Base-by-base conservation (phyloP, 2,797 vertebrate species). In the Chaunax sp. region DNA sequence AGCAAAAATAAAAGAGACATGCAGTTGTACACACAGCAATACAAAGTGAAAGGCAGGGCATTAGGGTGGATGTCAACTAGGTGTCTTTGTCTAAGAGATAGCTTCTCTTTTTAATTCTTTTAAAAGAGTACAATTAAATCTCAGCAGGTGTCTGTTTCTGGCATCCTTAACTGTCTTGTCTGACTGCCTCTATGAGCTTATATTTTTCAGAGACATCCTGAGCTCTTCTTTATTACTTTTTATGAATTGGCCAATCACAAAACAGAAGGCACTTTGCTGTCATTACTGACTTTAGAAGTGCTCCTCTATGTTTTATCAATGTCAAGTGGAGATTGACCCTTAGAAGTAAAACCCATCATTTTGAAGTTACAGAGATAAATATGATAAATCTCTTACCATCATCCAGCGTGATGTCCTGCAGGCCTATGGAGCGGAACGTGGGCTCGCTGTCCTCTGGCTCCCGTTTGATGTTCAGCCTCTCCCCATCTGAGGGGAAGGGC, bases 331-430 rank as follows among this genome's bases (percentile, higher is more conserved):
- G 26, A 46, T 37, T 35, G 10, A 58, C 7, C 13, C n/a, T 12
- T 14, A 43, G 12, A 40, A 19, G 60, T 61, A 55, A 59, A 67
- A 54, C 22, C 2, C 10, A 58, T 4, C 3, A 44, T 18, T 28
- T 38, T n/a, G 13, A 20, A 18, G 7, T 35, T 45, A 53, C 8
- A 38, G 16, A 59, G 38, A 63, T n/a, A 46, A 59, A 70, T 18
- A 58, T 43, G 37, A 46, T 25, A 0, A 44, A 72, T 40, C 33
- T 90, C 96, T 96, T 93, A 99, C 98, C 98, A 83, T 99, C 98
- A 78, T 99, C 98, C 90, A 99, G 94, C 0, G 98, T 99, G 91
- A 99, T 99, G 93, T 99, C 98, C 86, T 99, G 97, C 45, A 99
- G 93, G 86, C 97, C 98, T 25, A 98, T 98, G 37, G 96, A 93